Base-by-base conservation (phyloP, 2,888 invertebrate genomes). In the Tyria jacobaeae region DNA sequence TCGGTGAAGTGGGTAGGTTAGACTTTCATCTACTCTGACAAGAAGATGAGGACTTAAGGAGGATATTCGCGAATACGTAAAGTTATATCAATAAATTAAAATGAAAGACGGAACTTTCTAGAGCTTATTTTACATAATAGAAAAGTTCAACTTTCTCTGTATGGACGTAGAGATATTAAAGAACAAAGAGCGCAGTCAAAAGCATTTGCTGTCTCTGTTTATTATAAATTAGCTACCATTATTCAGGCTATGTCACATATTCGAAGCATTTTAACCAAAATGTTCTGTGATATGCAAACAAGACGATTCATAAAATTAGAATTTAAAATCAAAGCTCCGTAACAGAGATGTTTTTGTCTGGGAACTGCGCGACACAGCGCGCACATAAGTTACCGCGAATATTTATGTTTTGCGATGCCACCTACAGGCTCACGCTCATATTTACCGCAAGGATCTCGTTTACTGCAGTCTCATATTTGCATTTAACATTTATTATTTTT, bases 311-410 rank as follows among this genome's bases (percentile, higher is more conserved):
- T 91, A 89, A 91, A 91, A 92, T 91, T 91, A 89, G 90, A 92
- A 91, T 91, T 91, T 91, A 89, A 91, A 92, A 91, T 91, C 90
- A 91, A 88, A 90, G 84, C 89, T 85, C 87, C 81, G 83, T 84
- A 88, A 81, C 84, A 75, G 87, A 86, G 87, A 87, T 89, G 90
- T 89, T 90, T 90, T 91, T 91, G 88, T 87, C 82, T 82, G 83
- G 77, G 80, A 78, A 75, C 75, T 73, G 77, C 80, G 84, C 83
- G 82, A 81, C 85, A 83, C 77, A 71, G 82, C 79, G 82, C 79
- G 86, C 81, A 84, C 86, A 89, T 90, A 89, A 89, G 87, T 89
- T 88, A 86, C 83, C 78, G 76, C 81, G 86, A 87, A 89, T 77
- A 89, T 90, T 90, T 89, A 90, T 90, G 89, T 83, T 71, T 78